Evolutionary conservation across 2,888 invertebrate genomes (phyloP), one percentile per base, ranked within the genome.

Genomic region (Malacosoma neustria): DNA sequence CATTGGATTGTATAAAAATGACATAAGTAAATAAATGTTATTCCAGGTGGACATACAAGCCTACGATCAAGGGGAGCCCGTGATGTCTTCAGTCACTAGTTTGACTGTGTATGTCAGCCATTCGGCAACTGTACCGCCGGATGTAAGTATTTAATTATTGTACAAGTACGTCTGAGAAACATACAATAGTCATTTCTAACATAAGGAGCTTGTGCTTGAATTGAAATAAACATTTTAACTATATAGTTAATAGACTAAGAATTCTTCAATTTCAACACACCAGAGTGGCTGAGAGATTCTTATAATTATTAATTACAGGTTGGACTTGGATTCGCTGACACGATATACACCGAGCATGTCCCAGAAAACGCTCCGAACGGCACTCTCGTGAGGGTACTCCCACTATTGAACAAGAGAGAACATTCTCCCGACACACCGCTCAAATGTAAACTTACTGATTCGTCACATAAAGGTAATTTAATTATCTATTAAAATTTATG

Each of bases 251-350:
- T n/a, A n/a, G n/a, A n/a, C n/a, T n/a, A n/a, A n/a, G n/a, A n/a
- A n/a, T n/a, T n/a, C n/a, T n/a, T n/a, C n/a, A n/a, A n/a, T n/a
- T n/a, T n/a, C n/a, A n/a, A n/a, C n/a, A n/a, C n/a, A n/a, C n/a
- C n/a, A n/a, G n/a, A n/a, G n/a, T n/a, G n/a, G n/a, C n/a, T n/a
- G n/a, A n/a, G n/a, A n/a, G n/a, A n/a, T n/a, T n/a, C 29, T 29
- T 33, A 36, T 31, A 32, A 29, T 33, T n/a, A 33, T 32, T 32
- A 32, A 13, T 33, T 14, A 13, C 61, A 93, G 85, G 90, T 92
- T 4, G 94, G 94, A 1, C 84, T 97, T 14, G 93, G 96, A 1
- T 97, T 97, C 64, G 93, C 94, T 4, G 96, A 97, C 60, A 93
- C 93, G 34, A 88, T 92, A 0, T 97, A 96, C 65, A 93, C 92